These are phyloP conservation scores for Sphaerophoria taeniata DNA, from an alignment of 2,888 invertebrate species.

Conservation along the genomic window DNA sequence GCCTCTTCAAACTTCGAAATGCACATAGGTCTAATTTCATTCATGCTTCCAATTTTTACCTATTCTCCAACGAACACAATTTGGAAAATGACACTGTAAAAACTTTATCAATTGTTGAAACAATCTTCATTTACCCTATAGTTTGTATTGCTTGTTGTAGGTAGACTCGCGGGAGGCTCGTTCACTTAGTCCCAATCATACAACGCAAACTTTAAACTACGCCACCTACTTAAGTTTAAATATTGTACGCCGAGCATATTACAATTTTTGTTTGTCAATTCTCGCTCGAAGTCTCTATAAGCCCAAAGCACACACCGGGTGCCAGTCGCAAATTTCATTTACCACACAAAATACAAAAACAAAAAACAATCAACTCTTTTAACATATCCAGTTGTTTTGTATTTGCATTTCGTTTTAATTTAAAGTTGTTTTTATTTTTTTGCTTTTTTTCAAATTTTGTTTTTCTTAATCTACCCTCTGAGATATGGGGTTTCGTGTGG, in stretches of 20 bases:
- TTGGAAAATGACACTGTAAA: background rate
- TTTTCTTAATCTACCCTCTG: constrained; percentile 10
- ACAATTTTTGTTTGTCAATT: constrained; percentile 18
- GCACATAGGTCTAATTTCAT: too few species aligned
- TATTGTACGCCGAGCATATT: background rate
- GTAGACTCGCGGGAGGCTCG: constrained; percentile 35
- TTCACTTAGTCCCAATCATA: constrained; percentile 5
- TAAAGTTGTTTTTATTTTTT: background rate
- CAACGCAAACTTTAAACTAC: constrained; percentile 18
- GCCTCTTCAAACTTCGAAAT: too few species aligned
- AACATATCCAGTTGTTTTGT: constrained; percentile 40
- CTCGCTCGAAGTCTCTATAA: background rate
- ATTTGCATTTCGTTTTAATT: constrained; percentile 28
- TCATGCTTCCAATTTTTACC: background rate
- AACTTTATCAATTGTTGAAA: constrained; percentile 22
- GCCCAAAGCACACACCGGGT: constrained; percentile 32
- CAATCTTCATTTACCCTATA: constrained; percentile 19
- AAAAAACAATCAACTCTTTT: constrained; percentile 29
- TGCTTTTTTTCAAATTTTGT: background rate
- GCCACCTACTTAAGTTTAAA: constrained; percentile 27
- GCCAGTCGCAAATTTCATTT: constrained; percentile 31
- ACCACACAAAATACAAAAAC: constrained; percentile 30
- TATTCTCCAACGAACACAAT: background rate
- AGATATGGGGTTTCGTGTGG: constrained; percentile 1
- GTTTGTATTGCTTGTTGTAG: background rate